Evolutionary conservation across 2,888 invertebrate species (phyloP).

Genomic region (Auanema freiburgensis): DNA sequence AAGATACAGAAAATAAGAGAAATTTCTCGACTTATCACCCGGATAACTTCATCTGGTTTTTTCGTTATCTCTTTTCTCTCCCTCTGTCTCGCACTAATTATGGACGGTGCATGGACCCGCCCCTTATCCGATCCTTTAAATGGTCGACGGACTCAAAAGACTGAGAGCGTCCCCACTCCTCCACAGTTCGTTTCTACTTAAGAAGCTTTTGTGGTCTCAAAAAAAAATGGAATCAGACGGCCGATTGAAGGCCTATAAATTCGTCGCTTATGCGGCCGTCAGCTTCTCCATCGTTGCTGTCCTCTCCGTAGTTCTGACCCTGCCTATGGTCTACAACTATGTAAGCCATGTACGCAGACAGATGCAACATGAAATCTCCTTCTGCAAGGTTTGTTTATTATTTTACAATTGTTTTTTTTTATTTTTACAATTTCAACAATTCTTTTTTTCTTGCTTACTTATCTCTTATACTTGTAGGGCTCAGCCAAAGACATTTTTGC

Average conservation of each 20-base stretch:
- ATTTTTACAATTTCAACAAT: constrained; percentile 5
- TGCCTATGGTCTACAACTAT: constrained; percentile 63
- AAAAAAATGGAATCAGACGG: constrained; percentile 58
- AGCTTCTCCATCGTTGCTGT: constrained; percentile 64
- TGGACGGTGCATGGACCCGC: not conserved
- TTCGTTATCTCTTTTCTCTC: too few species aligned
- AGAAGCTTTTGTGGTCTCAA: not conserved
- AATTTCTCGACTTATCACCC: too few species aligned
- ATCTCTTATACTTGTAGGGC: constrained; percentile 43
- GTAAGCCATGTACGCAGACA: constrained; percentile 62
- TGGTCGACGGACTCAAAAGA: not conserved
- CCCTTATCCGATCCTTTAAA: constrained; percentile 7
- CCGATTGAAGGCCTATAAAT: constrained; percentile 64
- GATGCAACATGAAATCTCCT: constrained; percentile 64
- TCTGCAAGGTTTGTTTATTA: constrained; percentile 58
- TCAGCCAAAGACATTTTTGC: constrained; percentile 64
- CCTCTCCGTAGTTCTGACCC: constrained; percentile 63
- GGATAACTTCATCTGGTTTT: too few species aligned
- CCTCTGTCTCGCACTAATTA: too few species aligned
- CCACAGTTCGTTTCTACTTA: too few species aligned
- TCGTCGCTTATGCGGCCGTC: constrained; percentile 64
- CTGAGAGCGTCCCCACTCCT: too few species aligned
- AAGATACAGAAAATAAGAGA: too few species aligned
- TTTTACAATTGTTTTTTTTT: not conserved
- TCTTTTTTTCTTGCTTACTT: constrained; percentile 5